Conservation (phyloP, 2,888 invertebrate genomes). For the Parnassius orleans region DNA sequence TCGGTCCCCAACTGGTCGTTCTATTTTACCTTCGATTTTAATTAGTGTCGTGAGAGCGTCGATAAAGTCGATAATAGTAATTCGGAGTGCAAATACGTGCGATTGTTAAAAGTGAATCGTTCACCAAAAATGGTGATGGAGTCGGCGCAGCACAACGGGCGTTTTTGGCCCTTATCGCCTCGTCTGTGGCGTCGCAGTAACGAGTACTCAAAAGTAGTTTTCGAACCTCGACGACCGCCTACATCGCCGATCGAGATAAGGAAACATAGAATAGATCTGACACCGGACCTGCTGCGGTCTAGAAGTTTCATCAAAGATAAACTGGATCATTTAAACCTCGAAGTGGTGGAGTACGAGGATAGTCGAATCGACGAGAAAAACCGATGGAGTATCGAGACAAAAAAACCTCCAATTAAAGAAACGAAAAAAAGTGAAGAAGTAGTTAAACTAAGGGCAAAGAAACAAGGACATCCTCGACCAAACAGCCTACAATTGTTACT, state of each 20-base stretch:
- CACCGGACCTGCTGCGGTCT: conserved; percentile 63
- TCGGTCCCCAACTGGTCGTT: conserved; percentile 18
- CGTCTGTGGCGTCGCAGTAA: conserved; percentile 72
- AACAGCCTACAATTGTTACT: conserved; percentile 71
- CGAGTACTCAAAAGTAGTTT: conserved; percentile 74
- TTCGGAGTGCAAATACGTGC: conserved; percentile 32
- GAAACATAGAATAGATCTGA: conserved; percentile 46
- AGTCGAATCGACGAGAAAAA: conserved; percentile 39
- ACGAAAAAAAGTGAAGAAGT: conserved; percentile 57
- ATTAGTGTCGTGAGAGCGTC: conserved; percentile 37
- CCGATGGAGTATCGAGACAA: conserved; percentile 63
- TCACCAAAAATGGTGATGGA: conserved; percentile 72
- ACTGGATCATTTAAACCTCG: conserved; percentile 59
- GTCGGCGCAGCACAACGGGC: conserved; percentile 62
- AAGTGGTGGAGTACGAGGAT: conserved; percentile 37
- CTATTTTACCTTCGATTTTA: conserved; percentile 7
- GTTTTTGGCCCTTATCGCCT: conserved; percentile 74
- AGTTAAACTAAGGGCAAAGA: conserved; percentile 66
- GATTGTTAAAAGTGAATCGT: conserved; percentile 35
- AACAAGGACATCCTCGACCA: conserved; percentile 67
- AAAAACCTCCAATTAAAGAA: conserved; percentile 63
- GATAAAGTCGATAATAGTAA: conserved; percentile 49
- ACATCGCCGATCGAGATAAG: conserved; percentile 62
- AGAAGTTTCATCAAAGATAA: conserved; percentile 60
- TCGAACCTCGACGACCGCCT: conserved; percentile 68